Conservation (phyloP, 2,797 vertebrate species). For the Enteromius argenteus region DNA sequence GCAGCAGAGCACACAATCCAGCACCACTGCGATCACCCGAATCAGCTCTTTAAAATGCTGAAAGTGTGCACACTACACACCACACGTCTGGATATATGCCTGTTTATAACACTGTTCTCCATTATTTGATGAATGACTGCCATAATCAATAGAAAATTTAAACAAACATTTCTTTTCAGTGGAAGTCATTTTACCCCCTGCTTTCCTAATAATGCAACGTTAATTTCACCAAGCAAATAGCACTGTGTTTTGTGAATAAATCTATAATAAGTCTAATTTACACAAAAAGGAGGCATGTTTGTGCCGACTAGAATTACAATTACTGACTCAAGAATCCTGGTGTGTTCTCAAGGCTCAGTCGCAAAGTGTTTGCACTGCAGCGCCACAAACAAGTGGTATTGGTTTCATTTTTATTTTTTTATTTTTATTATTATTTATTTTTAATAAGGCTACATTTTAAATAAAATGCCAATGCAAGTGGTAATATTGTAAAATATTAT, state of each 20-base stretch:
- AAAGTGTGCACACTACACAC: not conserved
- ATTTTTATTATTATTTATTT: not conserved
- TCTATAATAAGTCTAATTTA: constrained; percentile 26
- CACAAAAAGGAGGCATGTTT: constrained; percentile 2
- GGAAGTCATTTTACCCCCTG: not conserved
- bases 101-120: not conserved
- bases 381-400: not conserved
- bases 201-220: not conserved
- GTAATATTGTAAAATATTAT: not conserved
- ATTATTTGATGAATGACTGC: constrained; percentile 19
- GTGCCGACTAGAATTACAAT: not conserved
- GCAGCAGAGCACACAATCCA: constrained; percentile 17
- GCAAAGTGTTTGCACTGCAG: not conserved
- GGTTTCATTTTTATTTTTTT: not conserved
- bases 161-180: constrained; percentile 13
- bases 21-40: not conserved
- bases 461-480: not conserved
- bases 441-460: not conserved
- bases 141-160: constrained; percentile 11
- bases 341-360: not conserved
- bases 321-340: not conserved
- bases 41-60: constrained; percentile 23
- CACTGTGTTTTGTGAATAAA: constrained; percentile 1
- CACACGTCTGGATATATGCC: not conserved
- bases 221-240: constrained; percentile 6